These are phyloP conservation scores for Pollicipes pollicipes DNA, from an alignment of 1,140 invertebrate genomes.

Conservation along the genomic window DNA sequence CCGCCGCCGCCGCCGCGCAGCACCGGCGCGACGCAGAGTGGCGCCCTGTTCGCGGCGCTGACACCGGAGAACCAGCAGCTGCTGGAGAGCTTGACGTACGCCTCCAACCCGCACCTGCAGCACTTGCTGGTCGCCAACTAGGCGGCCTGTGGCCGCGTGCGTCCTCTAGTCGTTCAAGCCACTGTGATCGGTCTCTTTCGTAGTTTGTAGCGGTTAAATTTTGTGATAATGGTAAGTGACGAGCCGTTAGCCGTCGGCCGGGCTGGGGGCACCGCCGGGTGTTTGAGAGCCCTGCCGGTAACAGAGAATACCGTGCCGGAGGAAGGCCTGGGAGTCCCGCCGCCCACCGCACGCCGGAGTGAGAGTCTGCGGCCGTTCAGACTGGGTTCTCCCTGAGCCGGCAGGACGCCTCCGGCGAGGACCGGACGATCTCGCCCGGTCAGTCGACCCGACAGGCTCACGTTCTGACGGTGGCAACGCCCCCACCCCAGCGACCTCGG, in stretches of 20 bases:
- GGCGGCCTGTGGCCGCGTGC: conserved; percentile 19
- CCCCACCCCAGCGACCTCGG: too few relatives aligned
- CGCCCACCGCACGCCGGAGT: too few relatives aligned
- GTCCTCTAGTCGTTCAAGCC: neutral
- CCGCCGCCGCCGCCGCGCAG: conserved; percentile 20
- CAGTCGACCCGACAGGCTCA: too few relatives aligned
- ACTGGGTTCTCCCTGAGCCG: neutral
- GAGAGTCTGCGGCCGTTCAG: too few relatives aligned
- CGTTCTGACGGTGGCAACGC: too few relatives aligned
- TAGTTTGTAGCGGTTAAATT: neutral
- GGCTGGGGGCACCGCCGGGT: conserved; percentile 13
- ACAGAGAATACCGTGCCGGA: too few relatives aligned
- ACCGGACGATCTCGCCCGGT: too few relatives aligned
- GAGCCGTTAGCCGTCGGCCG: conserved; percentile 11
- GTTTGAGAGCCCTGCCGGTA: neutral
- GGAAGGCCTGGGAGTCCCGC: neutral
- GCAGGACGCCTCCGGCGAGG: too few relatives aligned
- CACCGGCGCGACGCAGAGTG: conserved; percentile 17
- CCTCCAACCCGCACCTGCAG: conserved; percentile 48
- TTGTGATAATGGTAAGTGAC: neutral
- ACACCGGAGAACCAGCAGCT: conserved; percentile 12
- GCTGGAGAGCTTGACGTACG: conserved; percentile 34
- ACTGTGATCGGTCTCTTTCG: neutral
- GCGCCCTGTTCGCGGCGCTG: conserved; percentile 12
- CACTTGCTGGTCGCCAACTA: conserved; percentile 62